Percentiles rank a stretch among this genome's conserved stretches.
These are phyloP conservation scores for Hipposideros armiger DNA, from an alignment of 2,113 vertebrate species.

Conservation along the genomic window DNA sequence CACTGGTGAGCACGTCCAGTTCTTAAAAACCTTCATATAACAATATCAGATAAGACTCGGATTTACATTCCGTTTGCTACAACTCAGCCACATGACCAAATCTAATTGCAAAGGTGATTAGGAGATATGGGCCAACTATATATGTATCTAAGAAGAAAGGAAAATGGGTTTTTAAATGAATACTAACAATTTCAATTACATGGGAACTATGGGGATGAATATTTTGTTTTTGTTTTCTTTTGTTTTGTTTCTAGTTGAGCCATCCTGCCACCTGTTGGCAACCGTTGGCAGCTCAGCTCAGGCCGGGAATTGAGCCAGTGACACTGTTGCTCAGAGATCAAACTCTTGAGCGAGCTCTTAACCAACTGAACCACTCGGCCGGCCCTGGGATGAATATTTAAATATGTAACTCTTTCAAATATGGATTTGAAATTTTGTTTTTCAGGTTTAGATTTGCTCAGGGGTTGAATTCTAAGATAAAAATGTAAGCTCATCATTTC, in stretches of 20 bases:
- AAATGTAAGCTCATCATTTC: not conserved
- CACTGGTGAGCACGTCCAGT: not conserved
- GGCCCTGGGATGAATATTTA: not conserved
- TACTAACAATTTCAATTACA: not conserved
- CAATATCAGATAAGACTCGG: not conserved
- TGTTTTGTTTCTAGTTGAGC: too few species aligned
- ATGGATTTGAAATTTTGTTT: not conserved
- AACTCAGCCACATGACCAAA: not conserved
- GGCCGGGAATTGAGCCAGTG: too few species aligned
- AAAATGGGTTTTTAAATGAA: not conserved
- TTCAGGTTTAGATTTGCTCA: not conserved
- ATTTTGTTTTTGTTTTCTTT: not conserved
- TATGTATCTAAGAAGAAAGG: not conserved
- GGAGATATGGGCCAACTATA: not conserved
- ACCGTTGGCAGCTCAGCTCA: too few species aligned
- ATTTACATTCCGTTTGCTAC: not conserved
- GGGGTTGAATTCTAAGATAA: conserved; percentile 12
- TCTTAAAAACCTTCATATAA: not conserved
- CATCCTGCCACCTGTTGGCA: too few species aligned
- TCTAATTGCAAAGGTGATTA: not conserved
- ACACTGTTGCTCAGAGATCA: too few species aligned
- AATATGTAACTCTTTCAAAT: not conserved
- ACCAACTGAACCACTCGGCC: too few species aligned
- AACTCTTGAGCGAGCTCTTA: too few species aligned
- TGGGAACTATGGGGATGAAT: not conserved